Percentiles rank a stretch among this genome's conserved stretches.
phyloP scores from a whole-genome alignment of 2,113 vertebrate genomes.

The Cyprinus carpio region DNA sequence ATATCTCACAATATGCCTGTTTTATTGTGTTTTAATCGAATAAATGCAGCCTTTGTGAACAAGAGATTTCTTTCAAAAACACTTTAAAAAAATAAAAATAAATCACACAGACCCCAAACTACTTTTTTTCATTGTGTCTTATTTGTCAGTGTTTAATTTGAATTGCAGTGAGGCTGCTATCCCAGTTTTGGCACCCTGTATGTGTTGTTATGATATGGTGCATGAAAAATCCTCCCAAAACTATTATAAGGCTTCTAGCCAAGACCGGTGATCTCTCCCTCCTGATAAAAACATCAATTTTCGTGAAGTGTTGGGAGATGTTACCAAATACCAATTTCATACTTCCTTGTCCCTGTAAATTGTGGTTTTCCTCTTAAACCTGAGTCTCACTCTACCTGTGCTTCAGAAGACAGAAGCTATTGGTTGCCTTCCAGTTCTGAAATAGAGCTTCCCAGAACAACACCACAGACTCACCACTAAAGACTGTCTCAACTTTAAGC shows the following conservation, averaged over 20 bases:
- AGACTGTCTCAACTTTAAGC: constrained; percentile 31
- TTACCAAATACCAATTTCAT: constrained; percentile 39
- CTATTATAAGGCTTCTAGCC: constrained; percentile 21
- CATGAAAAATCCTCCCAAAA: constrained; percentile 23
- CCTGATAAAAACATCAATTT: constrained; percentile 30
- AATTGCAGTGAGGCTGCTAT: background rate
- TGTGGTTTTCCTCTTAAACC: constrained; percentile 12
- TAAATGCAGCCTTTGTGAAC: background rate
- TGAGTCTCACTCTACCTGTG: constrained; percentile 22
- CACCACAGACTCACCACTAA: constrained; percentile 9
- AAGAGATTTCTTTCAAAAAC: background rate
- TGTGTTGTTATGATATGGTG: constrained; percentile 1
- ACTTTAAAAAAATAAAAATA: background rate
- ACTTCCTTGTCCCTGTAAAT: constrained; percentile 28
- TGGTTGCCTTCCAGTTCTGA: constrained; percentile 19
- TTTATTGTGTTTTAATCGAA: background rate
- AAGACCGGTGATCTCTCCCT: background rate
- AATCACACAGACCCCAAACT: background rate
- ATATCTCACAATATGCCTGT: background rate
- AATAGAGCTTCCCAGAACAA: background rate
- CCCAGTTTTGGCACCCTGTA: background rate
- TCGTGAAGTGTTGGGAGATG: background rate
- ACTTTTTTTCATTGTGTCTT: background rate
- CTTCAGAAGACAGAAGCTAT: constrained; percentile 25
- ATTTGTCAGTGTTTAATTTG: background rate